Evolutionary conservation across 92 coral and sea anemone species (phyloP), one percentile per base, ranked within the genome.

Genomic region (Nematostella vectensis): DNA sequence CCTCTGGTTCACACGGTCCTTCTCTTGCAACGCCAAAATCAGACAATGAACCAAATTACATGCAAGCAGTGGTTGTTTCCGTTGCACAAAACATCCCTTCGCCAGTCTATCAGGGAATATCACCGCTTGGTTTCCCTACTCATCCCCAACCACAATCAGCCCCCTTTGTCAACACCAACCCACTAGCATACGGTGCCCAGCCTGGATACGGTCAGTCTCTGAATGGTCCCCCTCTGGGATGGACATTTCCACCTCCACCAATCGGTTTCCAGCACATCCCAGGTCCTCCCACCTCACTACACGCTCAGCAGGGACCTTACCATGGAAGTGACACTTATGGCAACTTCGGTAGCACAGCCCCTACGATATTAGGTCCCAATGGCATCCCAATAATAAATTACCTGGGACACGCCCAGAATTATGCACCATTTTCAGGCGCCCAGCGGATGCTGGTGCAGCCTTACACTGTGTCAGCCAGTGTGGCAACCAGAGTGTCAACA

Each of bases 401-500:
- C 2, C 36, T 48, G 0, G 69, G 52, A 3, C 83, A 69, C 26
- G 59, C 47, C n/a, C 47, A 65, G 17, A 65, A 36, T 47, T 77
- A 70, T 48, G 61, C 59, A 22, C 39, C 54, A 27, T 55, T 44
- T 25, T 11, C 62, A 19, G 27, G 59, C 55, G 30, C 27, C 19
- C 59, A 51, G 23, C 83, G 60, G 0, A 31, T 56, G 20, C 67
- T 57, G n/a, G n/a, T n/a, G 22, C 83, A 77, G 37, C 81, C 83
- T 1, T 65, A 81, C 24, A 85, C 95, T 42, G 95, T 85, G 19
- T 85, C 95, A 3, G 80, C 95, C 15, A 61, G 79, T 25, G 33
- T 71, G 29, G 95, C 76, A n/a, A 75, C 95, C 24, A 70, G 77
- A 42, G 74, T 87, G 0, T 83, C 95, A 58, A 85, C 84, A 38